Evolutionary conservation across 2,888 invertebrate genomes (phyloP).

Genomic region (Bruchidius siliquastri): DNA sequence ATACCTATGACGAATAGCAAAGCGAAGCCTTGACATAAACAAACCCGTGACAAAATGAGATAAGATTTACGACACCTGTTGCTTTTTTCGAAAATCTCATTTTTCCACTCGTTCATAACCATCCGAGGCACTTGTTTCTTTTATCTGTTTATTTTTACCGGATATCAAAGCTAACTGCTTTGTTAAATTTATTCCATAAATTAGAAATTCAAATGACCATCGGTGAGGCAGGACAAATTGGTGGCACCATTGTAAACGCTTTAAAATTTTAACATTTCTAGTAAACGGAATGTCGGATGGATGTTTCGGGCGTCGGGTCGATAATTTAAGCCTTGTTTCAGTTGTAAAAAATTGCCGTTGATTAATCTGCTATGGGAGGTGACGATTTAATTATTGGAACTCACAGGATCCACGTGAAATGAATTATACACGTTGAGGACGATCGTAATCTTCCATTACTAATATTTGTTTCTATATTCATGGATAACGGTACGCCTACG

Average conservation of each 20-base stretch:
- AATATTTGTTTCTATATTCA: too few relatives aligned
- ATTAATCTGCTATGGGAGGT: background rate
- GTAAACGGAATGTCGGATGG: background rate
- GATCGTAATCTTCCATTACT: background rate
- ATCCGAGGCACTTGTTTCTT: background rate
- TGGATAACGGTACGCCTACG: too few relatives aligned
- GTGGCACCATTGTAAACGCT: background rate
- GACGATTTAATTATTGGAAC: background rate
- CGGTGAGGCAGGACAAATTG: background rate
- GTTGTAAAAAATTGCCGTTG: background rate
- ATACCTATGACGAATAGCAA: too few relatives aligned
- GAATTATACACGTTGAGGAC: background rate
- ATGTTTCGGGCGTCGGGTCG: background rate
- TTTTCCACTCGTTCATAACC: background rate
- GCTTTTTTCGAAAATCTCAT: background rate
- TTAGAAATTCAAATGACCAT: background rate
- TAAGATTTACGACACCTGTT: background rate
- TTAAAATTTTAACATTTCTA: background rate
- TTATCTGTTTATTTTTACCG: background rate
- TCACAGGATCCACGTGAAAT: background rate
- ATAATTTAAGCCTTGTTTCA: background rate
- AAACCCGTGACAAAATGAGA: too few relatives aligned
- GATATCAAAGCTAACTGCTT: background rate
- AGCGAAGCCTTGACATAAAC: too few relatives aligned
- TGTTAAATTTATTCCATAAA: background rate